phyloP scores from a whole-genome alignment of 2,888 invertebrate species.

The Leucophenga maculata region DNA sequence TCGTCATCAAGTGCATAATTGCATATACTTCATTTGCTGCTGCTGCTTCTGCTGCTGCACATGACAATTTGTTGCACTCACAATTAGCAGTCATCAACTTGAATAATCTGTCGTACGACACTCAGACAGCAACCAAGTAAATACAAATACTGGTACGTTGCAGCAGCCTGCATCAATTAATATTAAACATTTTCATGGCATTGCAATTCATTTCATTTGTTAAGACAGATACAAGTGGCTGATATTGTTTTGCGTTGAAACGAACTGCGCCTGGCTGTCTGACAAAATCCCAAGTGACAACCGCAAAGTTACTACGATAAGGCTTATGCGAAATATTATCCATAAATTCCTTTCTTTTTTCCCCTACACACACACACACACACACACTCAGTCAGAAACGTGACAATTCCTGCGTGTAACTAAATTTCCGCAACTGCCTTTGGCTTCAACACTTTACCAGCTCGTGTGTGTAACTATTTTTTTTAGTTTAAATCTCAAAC shows the following conservation, averaged over 20 bases:
- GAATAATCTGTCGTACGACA: no score
- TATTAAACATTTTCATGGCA: neutral
- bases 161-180: neutral
- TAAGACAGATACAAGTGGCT: conserved; percentile 54
- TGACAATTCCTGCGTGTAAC: conserved; percentile 15
- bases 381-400: no score
- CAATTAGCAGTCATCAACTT: no score
- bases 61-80: no score
- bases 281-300: conserved; percentile 5
- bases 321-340: neutral
- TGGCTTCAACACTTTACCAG: conserved; percentile 15
- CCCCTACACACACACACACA: no score
- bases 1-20: neutral
- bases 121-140: neutral
- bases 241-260: conserved; percentile 23
- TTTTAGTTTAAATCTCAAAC: neutral
- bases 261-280: neutral
- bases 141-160: neutral
- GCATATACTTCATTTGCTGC: no score
- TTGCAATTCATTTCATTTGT: conserved; percentile 54
- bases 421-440: neutral
- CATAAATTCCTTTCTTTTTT: no score
- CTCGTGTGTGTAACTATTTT: neutral
- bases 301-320: neutral
- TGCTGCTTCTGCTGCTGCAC: no score